Evolutionary conservation across 2,888 invertebrate species (phyloP).

Genomic region (Leucania comma): DNA sequence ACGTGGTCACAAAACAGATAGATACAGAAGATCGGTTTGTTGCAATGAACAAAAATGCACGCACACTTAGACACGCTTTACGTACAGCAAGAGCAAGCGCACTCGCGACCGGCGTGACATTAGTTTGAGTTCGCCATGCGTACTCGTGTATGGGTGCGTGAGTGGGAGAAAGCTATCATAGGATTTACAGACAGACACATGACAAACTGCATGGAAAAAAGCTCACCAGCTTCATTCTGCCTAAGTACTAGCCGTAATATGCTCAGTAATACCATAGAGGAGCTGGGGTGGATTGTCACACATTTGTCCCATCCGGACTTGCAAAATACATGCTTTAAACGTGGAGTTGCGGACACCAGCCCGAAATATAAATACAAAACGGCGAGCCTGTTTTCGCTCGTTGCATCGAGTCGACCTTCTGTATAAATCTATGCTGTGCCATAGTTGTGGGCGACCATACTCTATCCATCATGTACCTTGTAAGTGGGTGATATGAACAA

Average conservation of each 20-base stretch:
- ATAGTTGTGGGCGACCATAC: conserved; percentile 45
- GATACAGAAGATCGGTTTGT: background rate
- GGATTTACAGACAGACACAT: no score
- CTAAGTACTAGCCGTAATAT: no score
- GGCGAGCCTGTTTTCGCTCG: background rate
- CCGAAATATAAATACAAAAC: no score
- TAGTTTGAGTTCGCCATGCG: background rate
- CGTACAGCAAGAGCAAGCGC: background rate
- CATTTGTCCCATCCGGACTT: no score
- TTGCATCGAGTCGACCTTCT: background rate
- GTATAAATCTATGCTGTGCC: background rate
- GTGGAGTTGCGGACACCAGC: no score
- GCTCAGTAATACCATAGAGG: no score
- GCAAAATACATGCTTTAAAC: no score
- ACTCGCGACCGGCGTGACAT: no score
- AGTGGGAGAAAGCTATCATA: no score
- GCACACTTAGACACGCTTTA: background rate
- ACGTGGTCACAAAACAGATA: background rate
- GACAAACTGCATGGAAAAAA: no score
- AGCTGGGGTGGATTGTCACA: no score
- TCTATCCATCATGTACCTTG: conserved; percentile 34
- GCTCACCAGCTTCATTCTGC: no score
- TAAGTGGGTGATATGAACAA: conserved; percentile 54
- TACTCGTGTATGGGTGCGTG: background rate
- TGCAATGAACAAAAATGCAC: background rate